Evolutionary conservation across 1,140 invertebrate genomes (phyloP), one percentile per base, ranked within the genome.

Genomic region (Megathymus violae): DNA sequence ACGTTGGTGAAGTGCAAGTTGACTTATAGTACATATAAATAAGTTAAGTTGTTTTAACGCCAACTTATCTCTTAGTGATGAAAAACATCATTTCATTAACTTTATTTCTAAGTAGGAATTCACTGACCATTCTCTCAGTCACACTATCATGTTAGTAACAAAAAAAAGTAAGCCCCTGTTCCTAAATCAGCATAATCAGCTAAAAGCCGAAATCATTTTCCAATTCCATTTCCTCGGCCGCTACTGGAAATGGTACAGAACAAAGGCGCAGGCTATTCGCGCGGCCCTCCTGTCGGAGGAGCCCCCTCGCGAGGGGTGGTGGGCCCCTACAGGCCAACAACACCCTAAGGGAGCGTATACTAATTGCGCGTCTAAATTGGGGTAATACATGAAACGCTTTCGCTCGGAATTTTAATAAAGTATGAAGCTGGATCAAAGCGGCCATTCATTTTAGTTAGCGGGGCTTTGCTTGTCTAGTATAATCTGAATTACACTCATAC

Each of bases 201-300:
- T 89, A 88, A 90, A 90, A 90, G 84, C 83, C 51, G 66, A 71
- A 88, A 86, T 82, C 71, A 87, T 87, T 89, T 89, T 88, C 82
- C 78, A 88, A 89, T 86, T 80, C 82, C 85, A 90, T 90, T 85
- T 90, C 85, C 82, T 80, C 63, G 77, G 76, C 80, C 76, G 73
- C n/a, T n/a, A n/a, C 52, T 78, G 77, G 70, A 85, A 81, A 82
- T 80, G 72, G 79, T 70, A 73, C 80, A 67, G 76, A 80, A 86
- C 80, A 84, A 82, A 79, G 74, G 75, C 78, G 76, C 74, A 80
- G 78, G 76, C 74, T 70, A 67, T 71, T 47, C 71, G 61, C 44
- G 38, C 34, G 41, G 52, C 43, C 62, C 66, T n/a, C 67, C 65
- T 34, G 25, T 36, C 61, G 68, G 67, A 67, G 59, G 46, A 62